A percentile compares a stretch with the other conserved stretches of the same genome.
phyloP scores from a whole-genome alignment of 2,797 vertebrate genomes.

The Mallotus villosus region DNA sequence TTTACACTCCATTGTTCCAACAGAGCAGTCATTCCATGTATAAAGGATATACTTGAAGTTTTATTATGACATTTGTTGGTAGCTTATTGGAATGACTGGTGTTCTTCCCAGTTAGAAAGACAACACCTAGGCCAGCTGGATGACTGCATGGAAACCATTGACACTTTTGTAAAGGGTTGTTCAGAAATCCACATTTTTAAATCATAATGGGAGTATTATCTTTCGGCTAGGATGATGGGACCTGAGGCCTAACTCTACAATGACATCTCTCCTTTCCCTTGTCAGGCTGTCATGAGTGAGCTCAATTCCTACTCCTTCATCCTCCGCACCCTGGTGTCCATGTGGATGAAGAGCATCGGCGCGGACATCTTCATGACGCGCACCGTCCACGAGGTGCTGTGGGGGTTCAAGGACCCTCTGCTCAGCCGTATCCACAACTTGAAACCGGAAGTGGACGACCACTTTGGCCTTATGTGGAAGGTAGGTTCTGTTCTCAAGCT shows the following conservation, averaged over 20 bases:
- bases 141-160: not conserved
- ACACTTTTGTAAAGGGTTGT: not conserved
- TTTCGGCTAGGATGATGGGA: not conserved
- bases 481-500: conserved; percentile 49
- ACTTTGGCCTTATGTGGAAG: conserved; percentile 84
- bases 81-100: not conserved
- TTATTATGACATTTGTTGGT: conserved; percentile 26
- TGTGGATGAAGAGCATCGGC: conserved; percentile 63
- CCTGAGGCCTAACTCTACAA: not conserved
- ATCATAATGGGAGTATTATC: not conserved
- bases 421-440: conserved; percentile 67
- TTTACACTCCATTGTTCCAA: not conserved
- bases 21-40: not conserved
- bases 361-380: conserved; percentile 69
- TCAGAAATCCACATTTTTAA: not conserved
- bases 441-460: conserved; percentile 75
- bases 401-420: conserved; percentile 82
- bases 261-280: not conserved
- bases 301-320: conserved; percentile 71
- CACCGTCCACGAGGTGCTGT: conserved; percentile 77
- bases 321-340: conserved; percentile 60
- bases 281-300: conserved; percentile 76
- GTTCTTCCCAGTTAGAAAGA: not conserved
- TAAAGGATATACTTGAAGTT: conserved; percentile 11
- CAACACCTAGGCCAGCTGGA: not conserved